Evolutionary conservation across 2,888 invertebrate genomes (phyloP).

Genomic region (Idaea straminata): DNA sequence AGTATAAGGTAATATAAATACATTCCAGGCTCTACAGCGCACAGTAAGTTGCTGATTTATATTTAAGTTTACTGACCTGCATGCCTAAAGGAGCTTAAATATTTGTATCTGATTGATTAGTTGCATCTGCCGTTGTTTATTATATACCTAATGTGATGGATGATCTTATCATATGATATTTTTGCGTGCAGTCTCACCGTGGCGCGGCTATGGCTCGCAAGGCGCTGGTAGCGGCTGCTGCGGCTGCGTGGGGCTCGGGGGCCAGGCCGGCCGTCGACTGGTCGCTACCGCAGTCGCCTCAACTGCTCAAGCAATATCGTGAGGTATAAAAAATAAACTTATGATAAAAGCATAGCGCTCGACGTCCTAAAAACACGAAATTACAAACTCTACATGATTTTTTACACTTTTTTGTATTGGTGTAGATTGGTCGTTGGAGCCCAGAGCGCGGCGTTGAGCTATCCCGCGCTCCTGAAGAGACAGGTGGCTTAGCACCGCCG

Average conservation of each 20-base stretch:
- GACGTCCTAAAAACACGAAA: too few relatives aligned
- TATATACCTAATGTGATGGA: too few relatives aligned
- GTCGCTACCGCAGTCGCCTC: constrained; percentile 73
- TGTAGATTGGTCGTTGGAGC: constrained; percentile 65
- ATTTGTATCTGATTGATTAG: too few relatives aligned
- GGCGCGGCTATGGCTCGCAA: constrained; percentile 79
- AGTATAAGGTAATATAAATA: constrained; percentile 71
- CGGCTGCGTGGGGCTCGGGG: constrained; percentile 71
- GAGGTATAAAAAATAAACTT: constrained; percentile 52
- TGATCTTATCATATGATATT: too few relatives aligned
- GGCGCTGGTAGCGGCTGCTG: constrained; percentile 76
- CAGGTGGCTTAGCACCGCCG: constrained; percentile 37
- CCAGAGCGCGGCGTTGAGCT: constrained; percentile 69
- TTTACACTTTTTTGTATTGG: background rate
- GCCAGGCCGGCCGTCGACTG: constrained; percentile 72
- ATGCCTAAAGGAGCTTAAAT: too few relatives aligned
- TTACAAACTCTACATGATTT: too few relatives aligned
- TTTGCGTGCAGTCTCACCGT: constrained; percentile 72
- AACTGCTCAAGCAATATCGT: constrained; percentile 67
- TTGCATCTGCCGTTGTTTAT: too few relatives aligned
- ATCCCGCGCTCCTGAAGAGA: constrained; percentile 57
- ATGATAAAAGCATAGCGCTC: too few relatives aligned
- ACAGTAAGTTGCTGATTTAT: too few relatives aligned
- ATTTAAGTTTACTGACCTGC: too few relatives aligned
- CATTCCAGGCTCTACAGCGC: background rate